Base-by-base conservation (phyloP, 1,140 invertebrate species). In the Lepidostoma basale region DNA sequence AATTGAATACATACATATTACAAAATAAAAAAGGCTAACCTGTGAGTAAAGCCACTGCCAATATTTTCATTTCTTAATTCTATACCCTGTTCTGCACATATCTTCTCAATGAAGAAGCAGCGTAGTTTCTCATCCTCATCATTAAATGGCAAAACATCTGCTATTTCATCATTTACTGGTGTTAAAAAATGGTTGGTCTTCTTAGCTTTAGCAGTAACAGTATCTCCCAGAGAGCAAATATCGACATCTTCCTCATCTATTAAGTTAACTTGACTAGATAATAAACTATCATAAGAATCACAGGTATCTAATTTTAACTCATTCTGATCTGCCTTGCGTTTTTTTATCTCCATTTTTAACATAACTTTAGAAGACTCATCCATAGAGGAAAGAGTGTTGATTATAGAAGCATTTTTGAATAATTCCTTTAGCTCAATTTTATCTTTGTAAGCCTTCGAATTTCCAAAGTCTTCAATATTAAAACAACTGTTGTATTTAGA, bases 191-290 rank as follows among this genome's bases (percentile, higher is more conserved):
- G 30, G n/a, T n/a, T n/a, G n/a, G n/a, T n/a, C n/a, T n/a, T n/a
- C n/a, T n/a, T n/a, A n/a, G n/a, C n/a, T n/a, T n/a, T n/a, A n/a
- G n/a, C n/a, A n/a, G n/a, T n/a, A n/a, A n/a, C n/a, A n/a, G n/a
- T 30, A 6, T 28, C 40, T 23, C 12, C 12, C 9, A 64, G 14
- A 64, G 22, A 30, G 12, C 77, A 62, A n/a, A 81, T 70, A 42
- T 82, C 81, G 4, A 83, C 70, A 22, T 81, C 80, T 52, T 81
- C 81, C n/a, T n/a, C n/a, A n/a, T n/a, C n/a, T n/a, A n/a, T n/a
- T n/a, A n/a, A n/a, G n/a, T n/a, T n/a, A n/a, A n/a, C n/a, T n/a
- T n/a, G n/a, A n/a, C n/a, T n/a, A n/a, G n/a, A n/a, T n/a, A n/a
- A n/a, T n/a, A n/a, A n/a, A n/a, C n/a, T n/a, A n/a, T n/a, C n/a